Percentiles rank a stretch among this genome's conserved stretches.
Evolutionary conservation across 2,888 invertebrate genomes (phyloP).

Genomic region (Harpagoxenus sublaevis): DNA sequence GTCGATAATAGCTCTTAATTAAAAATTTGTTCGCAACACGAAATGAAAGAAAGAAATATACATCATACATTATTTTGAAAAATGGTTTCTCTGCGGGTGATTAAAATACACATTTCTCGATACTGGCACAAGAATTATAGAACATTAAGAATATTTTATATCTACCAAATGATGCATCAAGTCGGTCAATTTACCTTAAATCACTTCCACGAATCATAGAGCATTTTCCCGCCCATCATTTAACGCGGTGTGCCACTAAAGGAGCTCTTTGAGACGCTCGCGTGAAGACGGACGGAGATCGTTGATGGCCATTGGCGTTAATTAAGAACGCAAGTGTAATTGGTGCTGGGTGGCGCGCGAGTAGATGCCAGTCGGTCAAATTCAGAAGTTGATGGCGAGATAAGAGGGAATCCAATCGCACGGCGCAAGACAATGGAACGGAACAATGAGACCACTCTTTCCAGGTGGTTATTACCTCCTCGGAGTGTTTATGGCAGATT

Average conservation of each 20-base stretch:
- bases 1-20: constrained; percentile 30
- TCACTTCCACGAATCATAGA: constrained; percentile 46
- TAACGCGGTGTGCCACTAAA: constrained; percentile 28
- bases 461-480: constrained; percentile 68
- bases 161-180: neutral
- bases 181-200: constrained; percentile 42
- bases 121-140: neutral
- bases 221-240: constrained; percentile 30
- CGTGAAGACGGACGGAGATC: constrained; percentile 42
- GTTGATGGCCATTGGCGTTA: constrained; percentile 68
- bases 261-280: neutral
- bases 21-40: neutral
- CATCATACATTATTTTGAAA: neutral
- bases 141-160: neutral
- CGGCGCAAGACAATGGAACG: constrained; percentile 79
- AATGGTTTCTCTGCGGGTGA: neutral
- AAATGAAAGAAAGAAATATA: neutral
- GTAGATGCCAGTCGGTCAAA: constrained; percentile 46
- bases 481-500: constrained; percentile 83
- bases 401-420: constrained; percentile 73
- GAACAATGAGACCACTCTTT: constrained; percentile 79
- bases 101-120: neutral
- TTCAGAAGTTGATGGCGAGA: constrained; percentile 32
- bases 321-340: constrained; percentile 72
- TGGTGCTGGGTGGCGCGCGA: constrained; percentile 49